Base-by-base conservation (phyloP, 2,113 vertebrate species). In the Miniopterus natalensis region DNA sequence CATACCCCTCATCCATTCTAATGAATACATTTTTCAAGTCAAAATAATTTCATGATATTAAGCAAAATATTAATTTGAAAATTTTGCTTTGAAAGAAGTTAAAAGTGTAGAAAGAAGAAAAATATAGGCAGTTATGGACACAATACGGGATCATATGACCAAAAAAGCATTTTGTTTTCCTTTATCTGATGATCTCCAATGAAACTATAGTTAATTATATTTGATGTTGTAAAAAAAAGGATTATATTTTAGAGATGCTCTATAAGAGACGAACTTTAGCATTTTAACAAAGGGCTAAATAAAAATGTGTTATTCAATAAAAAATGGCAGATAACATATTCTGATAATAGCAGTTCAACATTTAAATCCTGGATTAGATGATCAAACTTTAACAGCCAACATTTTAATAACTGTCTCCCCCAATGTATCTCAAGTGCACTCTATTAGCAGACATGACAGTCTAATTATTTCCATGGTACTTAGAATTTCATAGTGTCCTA, bases 381-480 rank as follows among this genome's bases (percentile, higher is more conserved):
- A 93, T 91, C 40, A 93, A 51, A 93, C 17, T 57, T 90, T 73
- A 91, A 84, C 73, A 94, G 80, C 77, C 81, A 96, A 95, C 88
- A 92, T 92, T 95, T 97, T 91, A 97, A 93, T 92, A 96, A 96
- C 85, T 88, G 77, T 95, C 94, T 95, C 9, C 12, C 23, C 40
- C 77, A 71, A 40, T 90, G 84, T 92, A 92, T 83, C 90, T 96
- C 92, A 95, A 96, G 81, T 87, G 73, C 23, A 96, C 55, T 96
- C 96, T 96, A 96, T 96, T 96, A 96, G 90, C 95, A 95, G 95
- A 95, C 57, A 92, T 79, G 96, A 97, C 94, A 96, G 84, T 96
- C 61, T 94, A 96, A 92, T 95, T 94, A 96, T 86, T 93, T 92
- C 77, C 81, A 92, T 49, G 79, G 94, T 31, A 8, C 78, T 92